Evolutionary conservation across 2,113 vertebrate species (phyloP).

Genomic region (Sylvia atricapilla): DNA sequence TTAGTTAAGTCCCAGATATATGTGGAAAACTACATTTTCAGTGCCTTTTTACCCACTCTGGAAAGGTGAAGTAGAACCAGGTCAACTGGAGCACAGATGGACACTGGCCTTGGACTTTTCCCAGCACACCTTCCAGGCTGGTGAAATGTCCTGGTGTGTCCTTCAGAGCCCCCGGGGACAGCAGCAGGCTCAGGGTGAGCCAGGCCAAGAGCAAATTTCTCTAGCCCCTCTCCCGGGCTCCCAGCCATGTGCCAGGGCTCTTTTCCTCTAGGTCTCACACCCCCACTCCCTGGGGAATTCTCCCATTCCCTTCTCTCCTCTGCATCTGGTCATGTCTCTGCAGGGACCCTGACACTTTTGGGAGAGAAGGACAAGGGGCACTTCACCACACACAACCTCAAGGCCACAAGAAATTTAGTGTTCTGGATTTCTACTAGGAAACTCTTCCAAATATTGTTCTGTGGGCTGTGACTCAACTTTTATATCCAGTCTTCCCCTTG

Average conservation of each 20-base stretch:
- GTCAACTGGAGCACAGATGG: not conserved
- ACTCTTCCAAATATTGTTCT: not conserved
- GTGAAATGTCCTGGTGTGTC: not conserved
- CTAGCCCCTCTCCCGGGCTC: not conserved
- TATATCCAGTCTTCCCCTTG: not conserved
- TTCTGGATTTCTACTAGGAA: not conserved
- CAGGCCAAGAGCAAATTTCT: not conserved
- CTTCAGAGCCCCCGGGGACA: not conserved
- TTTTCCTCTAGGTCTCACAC: not conserved
- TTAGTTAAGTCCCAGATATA: not conserved
- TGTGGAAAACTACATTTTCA: not conserved
- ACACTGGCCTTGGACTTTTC: not conserved
- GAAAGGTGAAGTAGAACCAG: not conserved
- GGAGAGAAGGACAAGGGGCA: not conserved
- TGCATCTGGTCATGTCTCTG: not conserved
- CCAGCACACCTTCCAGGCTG: not conserved
- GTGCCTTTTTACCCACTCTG: not conserved
- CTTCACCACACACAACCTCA: not conserved
- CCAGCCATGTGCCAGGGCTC: accelerated
- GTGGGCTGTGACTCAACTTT: not conserved
- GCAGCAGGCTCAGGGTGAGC: not conserved
- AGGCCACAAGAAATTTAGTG: not conserved
- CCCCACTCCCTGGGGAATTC: not conserved
- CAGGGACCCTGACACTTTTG: not conserved
- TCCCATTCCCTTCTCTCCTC: not conserved